Evolutionary conservation across 2,797 vertebrate genomes (phyloP).

Genomic region (Falco concolor): DNA sequence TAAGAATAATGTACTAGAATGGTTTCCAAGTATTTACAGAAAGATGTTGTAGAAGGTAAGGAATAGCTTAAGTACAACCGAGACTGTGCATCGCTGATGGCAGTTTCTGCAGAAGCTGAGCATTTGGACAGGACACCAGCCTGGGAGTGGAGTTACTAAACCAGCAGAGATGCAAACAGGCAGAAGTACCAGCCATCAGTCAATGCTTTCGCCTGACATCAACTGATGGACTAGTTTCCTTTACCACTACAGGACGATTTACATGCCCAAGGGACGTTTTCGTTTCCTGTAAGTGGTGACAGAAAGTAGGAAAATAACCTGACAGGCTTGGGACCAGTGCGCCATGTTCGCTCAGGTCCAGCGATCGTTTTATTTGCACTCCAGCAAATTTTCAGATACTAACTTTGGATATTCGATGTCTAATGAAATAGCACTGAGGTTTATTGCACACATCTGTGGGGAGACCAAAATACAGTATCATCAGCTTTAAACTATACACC

Average conservation of each 20-base stretch:
- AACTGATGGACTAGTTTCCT: not conserved
- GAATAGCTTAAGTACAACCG: not conserved
- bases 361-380: not conserved
- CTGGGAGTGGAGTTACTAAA: not conserved
- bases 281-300: not conserved
- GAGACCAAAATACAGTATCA: not conserved
- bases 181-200: accelerated
- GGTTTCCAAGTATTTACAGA: not conserved
- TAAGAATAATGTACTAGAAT: not conserved
- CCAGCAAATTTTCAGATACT: not conserved
- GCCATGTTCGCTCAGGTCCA: not conserved
- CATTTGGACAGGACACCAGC: not conserved
- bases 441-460: not conserved
- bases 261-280: not conserved
- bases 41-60: not conserved
- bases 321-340: not conserved
- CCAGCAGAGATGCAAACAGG: not conserved
- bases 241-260: not conserved
- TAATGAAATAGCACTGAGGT: not conserved
- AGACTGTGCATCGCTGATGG: not conserved
- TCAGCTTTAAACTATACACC: not conserved
- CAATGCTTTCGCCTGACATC: not conserved
- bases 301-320: not conserved
- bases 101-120: not conserved
- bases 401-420: not conserved